Conservation (phyloP, 1,140 invertebrate species). For the Trichomalopsis sarcophagae region DNA sequence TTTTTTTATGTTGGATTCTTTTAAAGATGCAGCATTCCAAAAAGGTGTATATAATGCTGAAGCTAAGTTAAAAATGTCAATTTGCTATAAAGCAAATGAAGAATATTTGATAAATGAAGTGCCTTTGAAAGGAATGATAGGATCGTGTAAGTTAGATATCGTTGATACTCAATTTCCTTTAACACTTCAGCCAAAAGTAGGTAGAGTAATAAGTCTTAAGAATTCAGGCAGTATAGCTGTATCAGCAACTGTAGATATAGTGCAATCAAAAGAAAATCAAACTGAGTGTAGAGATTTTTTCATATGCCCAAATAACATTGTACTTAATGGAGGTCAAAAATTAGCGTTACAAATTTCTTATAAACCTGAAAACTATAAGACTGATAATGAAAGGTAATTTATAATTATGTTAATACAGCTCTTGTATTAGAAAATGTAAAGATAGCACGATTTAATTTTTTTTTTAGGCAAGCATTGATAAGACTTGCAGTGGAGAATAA, state of each 20-base stretch:
- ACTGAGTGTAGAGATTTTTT: constrained; percentile 46
- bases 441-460: constrained; percentile 31
- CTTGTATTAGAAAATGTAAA: not conserved
- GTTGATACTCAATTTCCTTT: constrained; percentile 63
- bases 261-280: constrained; percentile 51
- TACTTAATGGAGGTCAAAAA: constrained; percentile 59
- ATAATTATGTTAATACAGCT: not conserved
- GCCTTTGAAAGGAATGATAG: constrained; percentile 61
- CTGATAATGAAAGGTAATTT: constrained; percentile 58
- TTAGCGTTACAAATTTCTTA: constrained; percentile 60
- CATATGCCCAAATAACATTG: constrained; percentile 58
- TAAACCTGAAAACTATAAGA: constrained; percentile 58
- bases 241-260: constrained; percentile 47
- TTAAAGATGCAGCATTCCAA: constrained; percentile 32
- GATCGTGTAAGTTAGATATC: constrained; percentile 62
- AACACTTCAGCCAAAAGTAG: constrained; percentile 58
- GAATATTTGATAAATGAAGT: constrained; percentile 61
- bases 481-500: constrained; percentile 60
- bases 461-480: constrained; percentile 59
- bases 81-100: constrained; percentile 55
- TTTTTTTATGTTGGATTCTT: not conserved
- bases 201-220: constrained; percentile 59
- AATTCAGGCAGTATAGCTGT: constrained; percentile 63
- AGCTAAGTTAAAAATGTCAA: constrained; percentile 31
- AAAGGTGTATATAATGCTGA: constrained; percentile 38